Evolutionary conservation across 1,140 invertebrate genomes (phyloP).

Genomic region (Carcinoscorpius rotundicauda): DNA sequence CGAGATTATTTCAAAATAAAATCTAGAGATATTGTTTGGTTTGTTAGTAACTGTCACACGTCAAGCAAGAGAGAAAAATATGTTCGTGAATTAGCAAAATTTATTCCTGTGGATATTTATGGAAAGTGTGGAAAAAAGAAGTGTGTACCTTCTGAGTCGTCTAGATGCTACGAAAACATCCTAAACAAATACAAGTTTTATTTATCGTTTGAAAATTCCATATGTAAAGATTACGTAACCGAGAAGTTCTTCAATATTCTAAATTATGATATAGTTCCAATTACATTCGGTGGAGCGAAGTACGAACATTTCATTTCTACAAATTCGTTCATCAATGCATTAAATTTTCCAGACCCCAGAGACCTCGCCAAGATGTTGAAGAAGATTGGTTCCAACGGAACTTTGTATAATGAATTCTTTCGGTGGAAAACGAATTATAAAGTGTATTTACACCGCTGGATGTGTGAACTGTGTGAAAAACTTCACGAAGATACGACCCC

Average conservation of each 20-base stretch:
- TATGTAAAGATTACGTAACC: conserved; percentile 33
- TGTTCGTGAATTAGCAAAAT: no score
- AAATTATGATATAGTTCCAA: conserved; percentile 15
- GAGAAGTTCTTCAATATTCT: conserved; percentile 26
- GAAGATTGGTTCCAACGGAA: conserved; percentile 32
- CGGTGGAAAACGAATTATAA: no score
- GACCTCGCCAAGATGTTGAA: conserved; percentile 41
- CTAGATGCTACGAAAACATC: conserved; percentile 22
- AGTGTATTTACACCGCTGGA: no score
- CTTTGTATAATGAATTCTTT: conserved; percentile 26
- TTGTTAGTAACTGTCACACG: no score
- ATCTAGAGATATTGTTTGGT: no score
- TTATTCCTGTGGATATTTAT: no score
- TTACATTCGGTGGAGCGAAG: conserved; percentile 23
- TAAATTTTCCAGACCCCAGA: conserved; percentile 28
- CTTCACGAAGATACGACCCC: no score
- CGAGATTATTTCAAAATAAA: no score
- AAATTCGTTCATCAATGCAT: conserved; percentile 32
- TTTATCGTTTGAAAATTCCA: conserved; percentile 32
- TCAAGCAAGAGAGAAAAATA: no score
- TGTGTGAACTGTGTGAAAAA: no score
- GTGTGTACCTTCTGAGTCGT: conserved; percentile 18
- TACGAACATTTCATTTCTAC: conserved; percentile 27
- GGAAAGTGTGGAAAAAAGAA: no score
- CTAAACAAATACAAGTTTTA: conserved; percentile 30